Base-by-base conservation (phyloP, 2,797 vertebrate genomes). In the Cichlasoma orientale region DNA sequence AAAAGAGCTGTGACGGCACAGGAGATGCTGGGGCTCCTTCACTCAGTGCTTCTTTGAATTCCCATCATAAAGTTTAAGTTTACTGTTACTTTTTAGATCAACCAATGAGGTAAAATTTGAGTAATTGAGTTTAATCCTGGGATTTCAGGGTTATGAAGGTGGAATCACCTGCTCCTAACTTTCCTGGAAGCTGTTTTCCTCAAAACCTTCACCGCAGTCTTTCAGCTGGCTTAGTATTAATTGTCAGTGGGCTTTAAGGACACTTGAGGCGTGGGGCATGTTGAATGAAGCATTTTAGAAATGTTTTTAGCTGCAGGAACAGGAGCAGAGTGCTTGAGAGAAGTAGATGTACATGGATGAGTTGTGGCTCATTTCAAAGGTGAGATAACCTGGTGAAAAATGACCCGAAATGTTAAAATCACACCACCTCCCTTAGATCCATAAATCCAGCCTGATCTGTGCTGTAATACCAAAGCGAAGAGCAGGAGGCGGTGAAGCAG, bases 391-490 rank as follows among this genome's bases (percentile, higher is more conserved):
- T 4, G 3, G 27, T 47, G 61, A 66, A 50, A 68, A 50, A 68
- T 50, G 12, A 68, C 18, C 6, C 41, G 50, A 66, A 66, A n/a
- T 50, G 44, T 68, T n/a, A 13, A 50, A 10, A 31, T 50, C 63
- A 68, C 18, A 25, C 11, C 44, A 19, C 6, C 18, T 68, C 3
- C 18, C 25, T 68, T 50, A 19, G 41, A 68, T 6, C 44, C 63
- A 68, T 68, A 50, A 68, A 68, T 29, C 44, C 44, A 68, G 41
- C 25, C 63, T 68, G 44, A 68, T 68, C 27, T 68, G 25, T 68
- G 25, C 23, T 19, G 5, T 44, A n/a, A 66, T 27, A 41, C 25
- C 61, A 47, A 23, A 47, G 61, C 2, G 5, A 47, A 47, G 61
- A 47, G 21, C 44, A 63, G 21, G 23, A 27, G 23, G 44, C 14